Evolutionary conservation across 2,888 invertebrate genomes (phyloP), one percentile per base, ranked within the genome.

Genomic region (Smittia aterrima): DNA sequence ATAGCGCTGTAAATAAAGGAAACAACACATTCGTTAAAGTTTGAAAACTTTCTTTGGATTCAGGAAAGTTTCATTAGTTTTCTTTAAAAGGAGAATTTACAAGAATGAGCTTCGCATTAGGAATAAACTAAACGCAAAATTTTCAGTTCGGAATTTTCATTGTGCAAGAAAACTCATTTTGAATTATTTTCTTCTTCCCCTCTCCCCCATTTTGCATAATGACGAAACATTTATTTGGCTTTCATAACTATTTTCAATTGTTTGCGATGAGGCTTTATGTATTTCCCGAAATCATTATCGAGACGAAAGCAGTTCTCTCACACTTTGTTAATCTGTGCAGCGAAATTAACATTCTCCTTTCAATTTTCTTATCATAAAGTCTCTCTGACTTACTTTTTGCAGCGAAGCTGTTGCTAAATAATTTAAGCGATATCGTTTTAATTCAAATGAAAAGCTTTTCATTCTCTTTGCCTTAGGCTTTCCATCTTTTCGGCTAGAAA

Each of bases 391-490:
- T 47, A 32, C 32, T 32, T 47, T 11, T 38, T 3, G 13, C 66
- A 66, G 18, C 4, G 18, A 32, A 3, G 41, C 41, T 68, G 68
- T 41, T 47, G 25, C 47, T 68, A 68, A 68, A 47, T 68, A 6
- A 68, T 68, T 68, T 68, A 68, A 68, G 47, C 47, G 68, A 68
- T 68, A 68, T 68, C 68, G 41, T 68, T 68, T 68, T 68, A 68
- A 68, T 68, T 68, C 68, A 47, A 47, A 47, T 47, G 68, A 68
- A 47, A 68, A 68, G 68, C 68, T 24, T 41, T 47, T 13, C 40
- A 11, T 2, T 32, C 7, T 66, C 66, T 62, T 20, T 9, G 4
- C 20, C 18, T 13, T 62, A 25, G 22, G 24, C 13, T 13, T 24
- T 9, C 27, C 25, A 25, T 66, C 32, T 16, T 25, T n/a, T 47